Percentiles rank a stretch among this genome's conserved stretches.
Conservation (phyloP, 2,888 invertebrate genomes). For the Seira musarum region DNA sequence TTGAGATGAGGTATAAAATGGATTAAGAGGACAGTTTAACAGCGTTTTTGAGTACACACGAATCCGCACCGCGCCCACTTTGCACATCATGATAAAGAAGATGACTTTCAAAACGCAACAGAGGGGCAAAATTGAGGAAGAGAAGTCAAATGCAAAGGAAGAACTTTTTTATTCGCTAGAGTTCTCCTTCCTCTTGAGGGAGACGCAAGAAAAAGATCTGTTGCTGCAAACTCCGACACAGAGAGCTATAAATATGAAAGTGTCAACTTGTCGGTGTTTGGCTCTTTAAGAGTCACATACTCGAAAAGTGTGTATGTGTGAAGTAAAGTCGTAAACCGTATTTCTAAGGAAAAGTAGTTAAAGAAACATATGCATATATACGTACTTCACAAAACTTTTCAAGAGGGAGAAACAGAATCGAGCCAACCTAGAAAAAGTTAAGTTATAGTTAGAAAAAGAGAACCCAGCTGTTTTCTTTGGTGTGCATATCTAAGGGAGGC, state of each 20-base stretch:
- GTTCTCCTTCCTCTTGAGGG: not conserved
- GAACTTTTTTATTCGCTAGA: not conserved
- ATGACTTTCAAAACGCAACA: conserved; percentile 1
- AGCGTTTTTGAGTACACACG: conserved; percentile 11
- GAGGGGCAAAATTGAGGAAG: not conserved
- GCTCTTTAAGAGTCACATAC: conserved; percentile 19
- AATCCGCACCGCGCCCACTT: conserved; percentile 37
- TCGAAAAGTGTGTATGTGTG: not conserved
- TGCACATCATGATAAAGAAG: not conserved
- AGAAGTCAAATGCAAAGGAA: not conserved
- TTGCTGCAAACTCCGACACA: conserved; percentile 55
- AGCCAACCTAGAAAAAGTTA: conserved; percentile 24
- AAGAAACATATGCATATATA: not conserved
- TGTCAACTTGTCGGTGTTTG: conserved; percentile 55
- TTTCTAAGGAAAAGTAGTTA: too few species aligned
- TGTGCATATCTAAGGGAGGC: not conserved
- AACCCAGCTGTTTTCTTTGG: conserved; percentile 39
- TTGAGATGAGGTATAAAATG: conserved; percentile 32
- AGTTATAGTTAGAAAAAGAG: not conserved
- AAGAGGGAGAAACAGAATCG: not conserved
- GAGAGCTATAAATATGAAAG: conserved; percentile 55
- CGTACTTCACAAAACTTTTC: not conserved
- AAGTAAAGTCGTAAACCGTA: too few species aligned
- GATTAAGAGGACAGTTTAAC: conserved; percentile 31
- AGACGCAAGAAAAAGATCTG: conserved; percentile 35